Evolutionary conservation across 1,140 invertebrate species (phyloP), one percentile per base, ranked within the genome.

Genomic region (Diabrotica virgifera): DNA sequence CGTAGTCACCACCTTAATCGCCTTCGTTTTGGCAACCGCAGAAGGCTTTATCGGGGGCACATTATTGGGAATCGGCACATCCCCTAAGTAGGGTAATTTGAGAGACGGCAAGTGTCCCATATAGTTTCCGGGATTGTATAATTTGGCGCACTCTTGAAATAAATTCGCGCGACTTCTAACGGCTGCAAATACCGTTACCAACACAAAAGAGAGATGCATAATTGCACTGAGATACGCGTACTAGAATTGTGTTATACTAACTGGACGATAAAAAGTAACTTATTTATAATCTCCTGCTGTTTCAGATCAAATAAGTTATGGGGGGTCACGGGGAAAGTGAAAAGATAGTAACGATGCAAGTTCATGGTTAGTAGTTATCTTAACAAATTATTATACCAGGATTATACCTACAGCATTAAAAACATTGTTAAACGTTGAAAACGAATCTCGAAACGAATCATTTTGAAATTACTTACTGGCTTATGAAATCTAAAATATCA

Each of bases 41-140:
- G 74, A 63, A 24, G 74, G 74, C 38, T 69, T 68, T 50, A 76
- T 69, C 14, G 57, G 66, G 6, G 63, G 59, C 8, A 66, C 14
- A 61, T 59, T 67, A 10, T 51, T 60, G 12, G 76, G 76, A 9
- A 78, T 72, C 3, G 73, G 62, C 5, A 77, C 12, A 40, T 70
- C 70, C 59, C 66, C 72, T 24, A 76, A 51, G 64, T 77, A 78
- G 51, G 76, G 76, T 58, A 78, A 55, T 4, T 71, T 67, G 46
- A 78, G 54, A 36, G 70, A 67, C 2, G 76, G 72, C 36, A 77
- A 59, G 55, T 73, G 68, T 55, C 72, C 57, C 55, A 77, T 53
- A 60, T 78, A 77, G 59, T 77, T 74, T 9, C 70, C 66, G 5
- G 75, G 77, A 54, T 74, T 73, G 63, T 75, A 77, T 52, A 68